Percentiles rank a stretch among this genome's conserved stretches.
These are phyloP conservation scores for Drosophila sechellia DNA, from an alignment of 1,140 invertebrate species.

Conservation along the genomic window DNA sequence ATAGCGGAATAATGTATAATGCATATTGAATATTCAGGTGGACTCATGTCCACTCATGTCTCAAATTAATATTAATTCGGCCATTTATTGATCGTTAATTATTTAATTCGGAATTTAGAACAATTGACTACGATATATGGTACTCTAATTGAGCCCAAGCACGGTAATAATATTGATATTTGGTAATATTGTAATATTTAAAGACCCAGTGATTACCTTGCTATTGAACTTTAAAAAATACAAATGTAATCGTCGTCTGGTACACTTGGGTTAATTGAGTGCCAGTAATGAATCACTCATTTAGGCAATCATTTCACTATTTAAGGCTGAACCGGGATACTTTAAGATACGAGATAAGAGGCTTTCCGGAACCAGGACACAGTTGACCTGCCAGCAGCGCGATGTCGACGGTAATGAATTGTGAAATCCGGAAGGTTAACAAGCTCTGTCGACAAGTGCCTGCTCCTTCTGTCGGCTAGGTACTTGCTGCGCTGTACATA, in stretches of 20 bases:
- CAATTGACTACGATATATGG: no score
- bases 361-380: slow-evolving; percentile 4
- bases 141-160: no score
- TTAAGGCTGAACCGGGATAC: not conserved
- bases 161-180: no score
- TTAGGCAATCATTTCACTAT: slow-evolving; percentile 24
- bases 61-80: not conserved
- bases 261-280: not conserved
- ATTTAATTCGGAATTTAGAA: not conserved
- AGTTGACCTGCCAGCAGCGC: slow-evolving; percentile 59
- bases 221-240: not conserved
- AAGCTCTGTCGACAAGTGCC: slow-evolving; percentile 15
- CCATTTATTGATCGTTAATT: no score
- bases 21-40: not conserved
- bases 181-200: not conserved
- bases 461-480: not conserved
- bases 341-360: not conserved
- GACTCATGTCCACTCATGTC: not conserved
- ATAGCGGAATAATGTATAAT: slow-evolving; percentile 7
- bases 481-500: slow-evolving; percentile 34
- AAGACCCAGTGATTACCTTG: slow-evolving; percentile 11
- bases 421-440: slow-evolving; percentile 42
- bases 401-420: slow-evolving; percentile 64
- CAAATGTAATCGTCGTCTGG: not conserved
- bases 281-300: slow-evolving; percentile 7